Evolutionary conservation across 2,797 vertebrate species (phyloP).

Genomic region (Malurus splendens): DNA sequence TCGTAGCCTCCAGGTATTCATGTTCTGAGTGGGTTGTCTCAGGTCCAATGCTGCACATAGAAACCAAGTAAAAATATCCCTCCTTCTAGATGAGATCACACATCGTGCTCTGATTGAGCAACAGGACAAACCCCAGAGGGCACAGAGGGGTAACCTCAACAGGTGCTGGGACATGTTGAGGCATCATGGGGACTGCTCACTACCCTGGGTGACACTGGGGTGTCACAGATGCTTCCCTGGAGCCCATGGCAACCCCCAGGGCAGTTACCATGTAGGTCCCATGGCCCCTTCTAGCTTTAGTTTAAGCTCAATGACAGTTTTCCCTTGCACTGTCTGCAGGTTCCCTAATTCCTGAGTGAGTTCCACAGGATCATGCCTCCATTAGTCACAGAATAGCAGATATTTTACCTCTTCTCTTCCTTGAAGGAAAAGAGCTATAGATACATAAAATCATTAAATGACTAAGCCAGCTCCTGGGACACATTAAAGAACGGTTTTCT

Average conservation of each 20-base stretch:
- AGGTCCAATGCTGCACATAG: fast-evolving
- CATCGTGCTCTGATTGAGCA: neutral
- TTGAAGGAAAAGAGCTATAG: neutral
- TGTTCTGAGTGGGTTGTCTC: neutral
- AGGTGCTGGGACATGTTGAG: neutral
- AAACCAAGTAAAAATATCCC: neutral
- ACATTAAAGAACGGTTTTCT: neutral
- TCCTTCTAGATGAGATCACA: neutral
- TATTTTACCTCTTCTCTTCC: neutral
- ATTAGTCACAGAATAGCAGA: neutral
- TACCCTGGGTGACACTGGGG: neutral
- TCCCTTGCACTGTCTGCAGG: neutral
- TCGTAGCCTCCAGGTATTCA: fast-evolving
- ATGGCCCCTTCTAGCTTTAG: neutral
- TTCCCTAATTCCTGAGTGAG: neutral
- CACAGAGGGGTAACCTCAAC: neutral
- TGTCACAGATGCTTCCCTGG: neutral
- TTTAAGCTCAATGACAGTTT: neutral
- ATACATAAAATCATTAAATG: neutral
- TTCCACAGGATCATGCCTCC: neutral
- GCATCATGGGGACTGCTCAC: neutral
- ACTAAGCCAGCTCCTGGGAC: neutral
- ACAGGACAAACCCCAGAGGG: neutral
- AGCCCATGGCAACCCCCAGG: neutral
- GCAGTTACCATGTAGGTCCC: fast-evolving